Percentiles rank a stretch among this genome's conserved stretches.
Evolutionary conservation across 1,140 invertebrate genomes (phyloP).

Genomic region (Aphaenogaster floridana): DNA sequence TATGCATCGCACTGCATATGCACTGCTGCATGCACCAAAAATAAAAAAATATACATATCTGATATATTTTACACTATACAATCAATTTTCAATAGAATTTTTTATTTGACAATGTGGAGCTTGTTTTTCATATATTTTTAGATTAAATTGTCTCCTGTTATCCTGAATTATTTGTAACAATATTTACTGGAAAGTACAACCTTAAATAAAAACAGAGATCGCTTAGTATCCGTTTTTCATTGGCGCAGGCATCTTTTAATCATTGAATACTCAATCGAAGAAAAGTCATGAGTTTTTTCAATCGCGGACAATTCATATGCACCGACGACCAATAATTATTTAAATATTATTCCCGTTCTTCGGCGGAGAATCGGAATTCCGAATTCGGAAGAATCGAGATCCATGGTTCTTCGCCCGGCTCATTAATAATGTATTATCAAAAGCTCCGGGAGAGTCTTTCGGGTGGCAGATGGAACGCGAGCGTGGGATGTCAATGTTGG

Average conservation of each 20-base stretch:
- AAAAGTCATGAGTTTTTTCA: not conserved
- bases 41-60: conserved; percentile 8
- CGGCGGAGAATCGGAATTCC: conserved; percentile 28
- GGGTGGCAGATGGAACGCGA: conserved; percentile 50
- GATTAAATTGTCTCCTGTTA: not conserved
- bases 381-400: conserved; percentile 53
- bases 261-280: conserved; percentile 29
- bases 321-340: conserved; percentile 46
- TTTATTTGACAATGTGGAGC: not conserved
- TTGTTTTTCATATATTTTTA: conserved; percentile 11
- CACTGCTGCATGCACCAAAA: not conserved
- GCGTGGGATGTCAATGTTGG: conserved; percentile 26
- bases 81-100: conserved; percentile 16
- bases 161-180: not conserved
- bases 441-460: conserved; percentile 38
- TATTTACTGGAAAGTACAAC: not conserved
- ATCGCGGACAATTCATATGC: conserved; percentile 36
- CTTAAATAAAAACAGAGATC: not conserved
- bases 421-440: conserved; percentile 65
- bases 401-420: conserved; percentile 24
- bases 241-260: conserved; percentile 33
- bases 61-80: not conserved
- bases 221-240: not conserved
- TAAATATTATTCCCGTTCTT: conserved; percentile 61
- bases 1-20: not conserved